phyloP scores from a whole-genome alignment of 2,888 invertebrate species.

The Beris morrisii region DNA sequence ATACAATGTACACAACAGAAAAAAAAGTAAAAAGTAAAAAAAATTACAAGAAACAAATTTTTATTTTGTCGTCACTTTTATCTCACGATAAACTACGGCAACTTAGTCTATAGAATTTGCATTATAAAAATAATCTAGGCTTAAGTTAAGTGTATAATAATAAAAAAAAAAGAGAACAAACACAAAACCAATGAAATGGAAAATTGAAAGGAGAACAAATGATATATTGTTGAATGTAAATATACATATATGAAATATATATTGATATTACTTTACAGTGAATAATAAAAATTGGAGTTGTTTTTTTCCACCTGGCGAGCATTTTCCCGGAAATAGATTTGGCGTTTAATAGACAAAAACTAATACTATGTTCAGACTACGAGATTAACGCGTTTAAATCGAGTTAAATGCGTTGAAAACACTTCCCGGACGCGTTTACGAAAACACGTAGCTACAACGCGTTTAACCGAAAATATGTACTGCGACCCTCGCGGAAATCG shows the following conservation, averaged over 20 bases:
- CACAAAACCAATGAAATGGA: background rate
- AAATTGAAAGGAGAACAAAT: constrained; percentile 9
- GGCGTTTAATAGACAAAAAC: too few relatives aligned
- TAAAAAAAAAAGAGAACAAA: constrained; percentile 13
- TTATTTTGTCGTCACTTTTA: constrained; percentile 9
- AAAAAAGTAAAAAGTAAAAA: background rate
- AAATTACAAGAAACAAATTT: background rate
- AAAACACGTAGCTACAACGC: too few relatives aligned
- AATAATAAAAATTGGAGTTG: background rate
- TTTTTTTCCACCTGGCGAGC: too few relatives aligned
- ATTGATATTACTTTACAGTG: constrained; percentile 40
- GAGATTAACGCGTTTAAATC: too few relatives aligned
- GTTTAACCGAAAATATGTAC: too few relatives aligned
- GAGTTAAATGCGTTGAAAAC: too few relatives aligned
- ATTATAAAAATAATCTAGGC: constrained; percentile 15
- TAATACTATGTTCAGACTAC: too few relatives aligned
- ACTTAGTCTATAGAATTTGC: constrained; percentile 24
- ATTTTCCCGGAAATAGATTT: background rate
- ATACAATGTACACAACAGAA: background rate
- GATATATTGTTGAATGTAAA: constrained; percentile 34
- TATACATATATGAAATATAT: constrained; percentile 36
- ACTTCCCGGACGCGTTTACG: too few relatives aligned
- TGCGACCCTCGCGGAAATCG: too few relatives aligned
- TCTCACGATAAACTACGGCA: constrained; percentile 4
- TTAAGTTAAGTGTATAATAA: constrained; percentile 23